These are phyloP conservation scores for Leptinotarsa tumamoca DNA, from an alignment of 2,888 invertebrate genomes.

Conservation along the genomic window DNA sequence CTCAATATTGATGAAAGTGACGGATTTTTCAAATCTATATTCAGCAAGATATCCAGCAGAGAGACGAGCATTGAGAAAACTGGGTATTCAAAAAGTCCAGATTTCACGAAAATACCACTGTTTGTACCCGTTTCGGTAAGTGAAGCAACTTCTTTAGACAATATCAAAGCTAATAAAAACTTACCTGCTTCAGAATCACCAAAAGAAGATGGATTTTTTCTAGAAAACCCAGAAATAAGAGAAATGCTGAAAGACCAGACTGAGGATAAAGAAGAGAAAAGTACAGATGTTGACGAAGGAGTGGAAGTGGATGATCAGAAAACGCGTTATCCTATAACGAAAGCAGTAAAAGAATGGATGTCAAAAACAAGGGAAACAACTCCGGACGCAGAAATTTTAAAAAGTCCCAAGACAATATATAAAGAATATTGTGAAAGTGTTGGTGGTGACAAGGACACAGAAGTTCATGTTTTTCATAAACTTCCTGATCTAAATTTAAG, in stretches of 20 bases:
- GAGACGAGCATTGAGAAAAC: constrained; percentile 50
- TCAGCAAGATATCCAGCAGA: constrained; percentile 48
- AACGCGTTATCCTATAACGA: constrained; percentile 68
- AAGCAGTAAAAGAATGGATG: constrained; percentile 74
- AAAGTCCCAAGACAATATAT: constrained; percentile 62
- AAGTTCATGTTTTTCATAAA: constrained; percentile 41
- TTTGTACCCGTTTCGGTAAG: constrained; percentile 52
- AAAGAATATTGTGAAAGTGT: constrained; percentile 58
- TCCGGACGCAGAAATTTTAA: constrained; percentile 65
- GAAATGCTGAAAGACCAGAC: constrained; percentile 27
- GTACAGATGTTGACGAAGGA: constrained; percentile 19
- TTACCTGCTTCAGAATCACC: constrained; percentile 50
- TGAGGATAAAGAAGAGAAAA: constrained; percentile 25
- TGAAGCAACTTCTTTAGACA: constrained; percentile 48
- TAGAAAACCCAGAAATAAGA: constrained; percentile 50
- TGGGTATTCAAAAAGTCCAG: constrained; percentile 53
- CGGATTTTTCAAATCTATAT: constrained; percentile 61
- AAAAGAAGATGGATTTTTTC: constrained; percentile 53
- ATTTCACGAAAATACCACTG: constrained; percentile 55
- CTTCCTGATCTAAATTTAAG: constrained; percentile 29
- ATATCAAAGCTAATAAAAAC: constrained; percentile 49
- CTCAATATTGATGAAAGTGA: constrained; percentile 58
- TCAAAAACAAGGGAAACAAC: constrained; percentile 64
- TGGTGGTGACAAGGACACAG: constrained; percentile 52
- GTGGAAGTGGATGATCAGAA: constrained; percentile 36